A percentile compares a stretch with the other conserved stretches of the same genome.
Conservation (phyloP, 2,113 vertebrate genomes). For the Coptodon rendalli region DNA sequence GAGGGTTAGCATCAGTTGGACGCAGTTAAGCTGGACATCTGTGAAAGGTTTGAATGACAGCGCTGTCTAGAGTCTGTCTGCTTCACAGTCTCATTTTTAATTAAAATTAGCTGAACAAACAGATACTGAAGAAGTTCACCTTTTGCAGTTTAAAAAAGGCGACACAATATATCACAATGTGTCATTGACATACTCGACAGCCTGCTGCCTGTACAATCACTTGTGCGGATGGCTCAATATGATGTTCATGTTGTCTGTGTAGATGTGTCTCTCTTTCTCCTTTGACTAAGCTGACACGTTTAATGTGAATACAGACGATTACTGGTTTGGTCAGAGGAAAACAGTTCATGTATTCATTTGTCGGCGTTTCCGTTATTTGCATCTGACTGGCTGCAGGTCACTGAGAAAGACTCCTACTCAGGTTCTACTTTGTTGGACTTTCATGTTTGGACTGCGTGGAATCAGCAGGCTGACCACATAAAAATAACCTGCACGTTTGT, state of each 20-base stretch:
- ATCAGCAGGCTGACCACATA: background rate
- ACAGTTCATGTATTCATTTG: background rate
- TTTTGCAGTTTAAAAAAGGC: background rate
- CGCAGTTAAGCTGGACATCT: background rate
- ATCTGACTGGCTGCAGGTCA: background rate
- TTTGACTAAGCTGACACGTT: background rate
- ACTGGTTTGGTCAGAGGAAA: background rate
- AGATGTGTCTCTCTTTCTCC: background rate
- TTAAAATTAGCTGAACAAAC: fast-evolving
- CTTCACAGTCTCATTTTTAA: background rate
- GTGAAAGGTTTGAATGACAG: background rate
- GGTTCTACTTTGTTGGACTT: background rate
- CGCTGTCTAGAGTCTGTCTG: background rate
- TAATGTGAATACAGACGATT: background rate
- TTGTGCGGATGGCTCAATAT: background rate
- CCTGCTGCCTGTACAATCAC: background rate
- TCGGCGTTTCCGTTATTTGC: background rate
- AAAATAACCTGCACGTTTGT: background rate
- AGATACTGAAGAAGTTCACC: background rate
- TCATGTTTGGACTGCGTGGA: background rate
- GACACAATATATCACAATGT: background rate
- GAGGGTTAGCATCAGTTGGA: background rate
- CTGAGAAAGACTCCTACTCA: background rate
- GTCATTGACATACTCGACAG: fast-evolving
- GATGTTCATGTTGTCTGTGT: background rate